Evolutionary conservation across 2,113 vertebrate species (phyloP).

Genomic region (Todiramphus chloris): DNA sequence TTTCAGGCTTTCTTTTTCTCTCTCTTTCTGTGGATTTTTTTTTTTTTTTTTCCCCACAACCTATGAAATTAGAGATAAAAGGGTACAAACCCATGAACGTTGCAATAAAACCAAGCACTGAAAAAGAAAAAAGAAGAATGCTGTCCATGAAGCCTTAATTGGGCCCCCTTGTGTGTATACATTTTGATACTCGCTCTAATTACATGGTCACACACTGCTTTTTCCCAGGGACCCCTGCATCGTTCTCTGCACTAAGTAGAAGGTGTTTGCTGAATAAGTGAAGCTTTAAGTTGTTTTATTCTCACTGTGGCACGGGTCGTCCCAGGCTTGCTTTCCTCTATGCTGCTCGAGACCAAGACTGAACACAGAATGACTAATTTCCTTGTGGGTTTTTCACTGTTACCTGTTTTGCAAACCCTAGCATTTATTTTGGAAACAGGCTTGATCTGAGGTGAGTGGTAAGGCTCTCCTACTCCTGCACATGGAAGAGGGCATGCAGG

Average conservation of each 20-base stretch:
- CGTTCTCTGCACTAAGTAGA: conserved; percentile 12
- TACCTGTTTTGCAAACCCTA: background rate
- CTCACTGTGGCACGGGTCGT: background rate
- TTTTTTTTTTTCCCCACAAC: background rate
- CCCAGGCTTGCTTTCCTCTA: background rate
- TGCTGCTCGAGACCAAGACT: background rate
- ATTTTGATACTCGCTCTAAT: conserved; percentile 61
- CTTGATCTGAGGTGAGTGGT: background rate
- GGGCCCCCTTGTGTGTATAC: conserved; percentile 48
- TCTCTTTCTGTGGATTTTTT: background rate
- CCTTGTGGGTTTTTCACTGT: background rate
- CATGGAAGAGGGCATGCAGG: background rate
- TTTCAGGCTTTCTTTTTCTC: conserved; percentile 18
- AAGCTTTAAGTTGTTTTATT: conserved; percentile 35
- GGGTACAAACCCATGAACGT: background rate
- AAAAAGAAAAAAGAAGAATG: background rate
- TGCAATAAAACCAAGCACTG: background rate
- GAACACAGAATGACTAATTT: background rate
- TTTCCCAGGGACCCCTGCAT: conserved; percentile 46
- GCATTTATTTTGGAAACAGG: rapidly evolving
- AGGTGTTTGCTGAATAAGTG: conserved; percentile 43
- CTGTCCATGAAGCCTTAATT: conserved; percentile 41
- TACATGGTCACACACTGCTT: conserved; percentile 52
- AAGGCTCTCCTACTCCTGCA: background rate
- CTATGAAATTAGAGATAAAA: conserved; percentile 56